These are phyloP conservation scores for Theretra japonica DNA, from an alignment of 2,888 invertebrate species.

Conservation along the genomic window DNA sequence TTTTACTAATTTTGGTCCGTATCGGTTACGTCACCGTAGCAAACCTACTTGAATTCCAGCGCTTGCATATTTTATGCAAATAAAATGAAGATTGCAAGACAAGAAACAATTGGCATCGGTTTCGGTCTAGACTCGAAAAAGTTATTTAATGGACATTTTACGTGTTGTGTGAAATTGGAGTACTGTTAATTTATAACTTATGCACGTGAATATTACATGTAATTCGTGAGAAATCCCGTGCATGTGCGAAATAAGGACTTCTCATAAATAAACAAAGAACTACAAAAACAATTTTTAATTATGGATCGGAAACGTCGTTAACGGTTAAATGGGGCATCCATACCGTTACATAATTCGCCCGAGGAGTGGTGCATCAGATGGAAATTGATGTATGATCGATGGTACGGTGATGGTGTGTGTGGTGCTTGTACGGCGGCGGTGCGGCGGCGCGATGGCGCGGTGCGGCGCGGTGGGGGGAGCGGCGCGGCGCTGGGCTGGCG, in stretches of 20 bases:
- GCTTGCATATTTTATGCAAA: constrained; percentile 76
- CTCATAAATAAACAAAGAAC: constrained; percentile 8
- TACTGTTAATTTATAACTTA: constrained; percentile 30
- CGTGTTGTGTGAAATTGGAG: constrained; percentile 33
- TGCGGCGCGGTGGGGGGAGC: constrained; percentile 56
- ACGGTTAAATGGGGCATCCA: constrained; percentile 65
- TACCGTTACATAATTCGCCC: constrained; percentile 78
- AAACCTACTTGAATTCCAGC: constrained; percentile 69
- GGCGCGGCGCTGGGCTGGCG: constrained; percentile 59
- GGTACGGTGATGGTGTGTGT: constrained; percentile 64
- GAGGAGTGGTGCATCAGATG: constrained; percentile 76
- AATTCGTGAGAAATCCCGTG: not conserved
- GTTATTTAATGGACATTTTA: constrained; percentile 41
- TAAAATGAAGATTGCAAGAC: constrained; percentile 68
- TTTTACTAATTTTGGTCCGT: constrained; percentile 75
- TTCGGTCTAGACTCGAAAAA: constrained; percentile 56
- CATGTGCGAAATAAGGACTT: not conserved
- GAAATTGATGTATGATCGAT: constrained; percentile 75
- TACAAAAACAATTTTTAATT: constrained; percentile 4
- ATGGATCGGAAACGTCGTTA: constrained; percentile 32
- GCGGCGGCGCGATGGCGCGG: constrained; percentile 60
- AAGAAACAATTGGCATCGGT: constrained; percentile 60
- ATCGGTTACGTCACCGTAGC: constrained; percentile 71
- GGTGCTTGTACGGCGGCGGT: constrained; percentile 50
- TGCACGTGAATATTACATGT: not conserved